These are phyloP conservation scores for Polyommatus icarus DNA, from an alignment of 2,888 invertebrate species.

Conservation along the genomic window DNA sequence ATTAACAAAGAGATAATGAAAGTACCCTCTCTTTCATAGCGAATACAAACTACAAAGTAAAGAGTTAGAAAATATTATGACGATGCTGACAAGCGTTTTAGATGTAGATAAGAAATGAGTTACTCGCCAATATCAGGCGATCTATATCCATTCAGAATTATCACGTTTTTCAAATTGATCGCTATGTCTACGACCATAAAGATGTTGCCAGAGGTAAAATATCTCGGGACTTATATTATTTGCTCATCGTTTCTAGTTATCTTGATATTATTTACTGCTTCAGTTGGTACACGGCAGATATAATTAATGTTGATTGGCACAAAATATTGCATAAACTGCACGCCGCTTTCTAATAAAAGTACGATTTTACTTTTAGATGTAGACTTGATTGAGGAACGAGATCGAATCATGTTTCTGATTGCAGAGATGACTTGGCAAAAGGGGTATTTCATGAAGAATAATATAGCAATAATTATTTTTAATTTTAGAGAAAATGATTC, in stretches of 20 bases:
- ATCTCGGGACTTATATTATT: background rate
- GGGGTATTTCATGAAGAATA: background rate
- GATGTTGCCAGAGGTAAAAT: background rate
- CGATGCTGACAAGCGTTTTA: conserved; percentile 21
- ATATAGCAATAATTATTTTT: background rate
- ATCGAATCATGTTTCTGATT: background rate
- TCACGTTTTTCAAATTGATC: background rate
- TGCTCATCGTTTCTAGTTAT: conserved; percentile 13
- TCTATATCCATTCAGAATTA: background rate
- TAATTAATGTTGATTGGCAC: conserved; percentile 19
- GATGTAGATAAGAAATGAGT: conserved; percentile 25
- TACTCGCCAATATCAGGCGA: conserved; percentile 15
- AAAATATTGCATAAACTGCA: conserved; percentile 9
- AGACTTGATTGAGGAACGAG: conserved; percentile 1
- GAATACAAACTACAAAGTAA: background rate
- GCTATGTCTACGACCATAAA: background rate
- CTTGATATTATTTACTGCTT: background rate
- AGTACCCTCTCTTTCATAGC: background rate
- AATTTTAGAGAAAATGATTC: background rate
- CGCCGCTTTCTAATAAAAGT: conserved; percentile 13
- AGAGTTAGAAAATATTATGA: conserved; percentile 1
- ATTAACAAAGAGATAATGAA: background rate
- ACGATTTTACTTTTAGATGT: background rate
- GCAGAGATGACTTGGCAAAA: background rate
- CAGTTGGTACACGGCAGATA: conserved; percentile 3